Evolutionary conservation across 2,888 invertebrate genomes (phyloP), one percentile per base, ranked within the genome.

Genomic region (Napeogenes sylphis): DNA sequence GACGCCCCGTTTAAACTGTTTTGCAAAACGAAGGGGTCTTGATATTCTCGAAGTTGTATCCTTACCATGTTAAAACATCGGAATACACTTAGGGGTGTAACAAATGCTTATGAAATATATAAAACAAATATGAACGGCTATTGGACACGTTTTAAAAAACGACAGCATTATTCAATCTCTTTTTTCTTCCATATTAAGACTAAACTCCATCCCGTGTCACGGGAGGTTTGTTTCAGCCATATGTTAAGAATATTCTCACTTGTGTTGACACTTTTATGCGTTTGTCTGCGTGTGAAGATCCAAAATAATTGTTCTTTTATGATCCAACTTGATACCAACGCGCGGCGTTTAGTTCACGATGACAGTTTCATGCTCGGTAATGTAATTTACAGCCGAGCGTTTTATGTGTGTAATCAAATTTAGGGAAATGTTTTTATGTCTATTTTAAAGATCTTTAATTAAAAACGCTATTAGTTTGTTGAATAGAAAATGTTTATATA

Each of bases 261-360:
- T 65, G 75, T 73, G 89, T 76, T 87, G 89, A 90, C 85, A 77
- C 81, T 83, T 89, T 90, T 84, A 90, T 83, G 74, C 68, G 70
- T 68, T 67, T 66, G 68, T 72, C 74, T 75, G 74, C 82, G 85
- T 88, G 89, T 87, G 88, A 87, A 87, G 86, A 80, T 78, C 75
- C 69, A 66, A 80, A 80, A 84, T 87, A 83, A 86, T 88, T 84
- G 82, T 82, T 77, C 76, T 81, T 84, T 85, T 82, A 81, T 75
- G 73, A 79, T 80, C 47, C 61, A 60, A 62, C 45, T 63, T 64
- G 76, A 78, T 83, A 80, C 88, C 88, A 86, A 87, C 87, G 87
- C 85, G 83, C 77, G 80, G 81, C 80, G 84, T 84, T 86, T 83
- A 81, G 82, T 71, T 70, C 65, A 60, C 68, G 87, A 69, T 80